phyloP scores from a whole-genome alignment of 1,140 invertebrate species.

The Bradysia coprophila region DNA sequence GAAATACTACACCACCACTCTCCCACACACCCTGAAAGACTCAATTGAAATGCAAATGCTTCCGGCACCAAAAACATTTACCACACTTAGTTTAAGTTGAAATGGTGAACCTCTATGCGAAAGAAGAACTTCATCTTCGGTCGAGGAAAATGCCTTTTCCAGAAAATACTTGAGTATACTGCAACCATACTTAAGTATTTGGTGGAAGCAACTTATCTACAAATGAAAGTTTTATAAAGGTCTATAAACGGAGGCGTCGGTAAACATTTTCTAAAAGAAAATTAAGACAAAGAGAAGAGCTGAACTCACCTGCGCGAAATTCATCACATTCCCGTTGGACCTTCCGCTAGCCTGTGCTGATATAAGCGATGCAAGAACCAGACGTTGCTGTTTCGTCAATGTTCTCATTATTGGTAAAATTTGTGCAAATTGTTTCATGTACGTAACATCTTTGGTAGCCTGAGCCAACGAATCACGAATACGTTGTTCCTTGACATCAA shows the following conservation, averaged over 20 bases:
- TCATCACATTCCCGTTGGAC: slow-evolving; percentile 9
- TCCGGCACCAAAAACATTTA: too few relatives aligned
- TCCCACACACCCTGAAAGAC: too few relatives aligned
- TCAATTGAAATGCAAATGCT: too few relatives aligned
- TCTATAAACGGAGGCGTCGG: background rate
- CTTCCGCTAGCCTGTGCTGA: slow-evolving; percentile 34
- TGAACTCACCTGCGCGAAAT: background rate
- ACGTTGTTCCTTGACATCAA: slow-evolving; percentile 2
- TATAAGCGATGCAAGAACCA: slow-evolving; percentile 36
- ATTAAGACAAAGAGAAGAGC: background rate
- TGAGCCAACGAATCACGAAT: slow-evolving; percentile 25
- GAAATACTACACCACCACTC: too few relatives aligned
- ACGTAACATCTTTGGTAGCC: slow-evolving; percentile 27
- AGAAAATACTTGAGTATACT: background rate
- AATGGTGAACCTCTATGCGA: too few relatives aligned
- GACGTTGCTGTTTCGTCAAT: slow-evolving; percentile 34
- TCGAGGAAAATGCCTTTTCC: background rate
- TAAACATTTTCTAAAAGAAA: background rate
- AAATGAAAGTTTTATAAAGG: background rate
- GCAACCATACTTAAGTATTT: background rate
- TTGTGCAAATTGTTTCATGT: slow-evolving; percentile 30
- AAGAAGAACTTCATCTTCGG: too few relatives aligned
- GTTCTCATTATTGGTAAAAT: slow-evolving; percentile 40
- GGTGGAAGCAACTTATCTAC: background rate
- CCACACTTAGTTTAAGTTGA: too few relatives aligned